Evolutionary conservation across 2,797 vertebrate genomes (phyloP).

Genomic region (Lacerta viridis): DNA sequence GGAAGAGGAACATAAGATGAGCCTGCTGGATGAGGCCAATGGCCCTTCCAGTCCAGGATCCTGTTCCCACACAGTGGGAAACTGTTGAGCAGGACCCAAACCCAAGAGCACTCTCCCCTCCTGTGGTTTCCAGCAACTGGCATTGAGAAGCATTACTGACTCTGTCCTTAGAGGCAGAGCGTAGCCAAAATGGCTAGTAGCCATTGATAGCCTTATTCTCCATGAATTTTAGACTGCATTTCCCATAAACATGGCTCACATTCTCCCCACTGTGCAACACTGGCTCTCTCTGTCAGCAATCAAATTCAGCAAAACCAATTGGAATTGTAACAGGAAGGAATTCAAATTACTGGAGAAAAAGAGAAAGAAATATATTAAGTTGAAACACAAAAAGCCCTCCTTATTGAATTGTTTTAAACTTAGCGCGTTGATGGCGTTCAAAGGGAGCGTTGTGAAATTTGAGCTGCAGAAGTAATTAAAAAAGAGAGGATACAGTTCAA

Average conservation of each 20-base stretch:
- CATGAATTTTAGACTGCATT: not conserved
- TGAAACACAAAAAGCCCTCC: not conserved
- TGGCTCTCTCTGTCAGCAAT: not conserved
- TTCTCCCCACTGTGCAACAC: not conserved
- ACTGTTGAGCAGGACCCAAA: too few species aligned
- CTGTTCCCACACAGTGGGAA: too few species aligned
- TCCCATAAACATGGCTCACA: not conserved
- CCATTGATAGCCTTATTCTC: too few species aligned
- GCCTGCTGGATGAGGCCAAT: too few species aligned
- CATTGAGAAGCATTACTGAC: too few species aligned
- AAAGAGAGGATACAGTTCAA: conserved; percentile 51
- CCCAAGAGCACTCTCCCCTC: too few species aligned
- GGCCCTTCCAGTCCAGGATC: too few species aligned
- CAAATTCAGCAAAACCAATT: conserved; percentile 6
- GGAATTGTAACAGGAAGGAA: not conserved
- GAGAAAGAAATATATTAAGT: conserved; percentile 33
- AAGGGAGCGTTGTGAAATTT: conserved; percentile 49
- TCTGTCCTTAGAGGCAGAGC: too few species aligned
- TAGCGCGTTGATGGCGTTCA: not conserved
- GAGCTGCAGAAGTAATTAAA: conserved; percentile 47
- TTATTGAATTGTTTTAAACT: conserved; percentile 42
- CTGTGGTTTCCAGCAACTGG: too few species aligned
- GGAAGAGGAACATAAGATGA: too few species aligned
- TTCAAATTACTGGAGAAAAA: not conserved
- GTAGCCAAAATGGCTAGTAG: too few species aligned